These are phyloP conservation scores for Myzus persicae DNA, from an alignment of 1,140 invertebrate genomes.

Conservation along the genomic window DNA sequence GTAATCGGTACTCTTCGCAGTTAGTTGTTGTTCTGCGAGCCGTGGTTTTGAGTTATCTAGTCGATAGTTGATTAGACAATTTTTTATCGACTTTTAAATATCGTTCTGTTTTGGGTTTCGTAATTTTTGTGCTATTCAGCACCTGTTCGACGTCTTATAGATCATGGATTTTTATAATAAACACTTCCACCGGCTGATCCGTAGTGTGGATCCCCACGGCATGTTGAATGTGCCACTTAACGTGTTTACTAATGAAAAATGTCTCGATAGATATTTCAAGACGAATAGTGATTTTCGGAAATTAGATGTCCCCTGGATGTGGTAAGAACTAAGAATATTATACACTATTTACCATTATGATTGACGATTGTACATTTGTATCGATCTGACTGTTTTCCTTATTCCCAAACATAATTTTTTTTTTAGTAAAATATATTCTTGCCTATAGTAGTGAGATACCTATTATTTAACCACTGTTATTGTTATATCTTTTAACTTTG, in stretches of 20 bases:
- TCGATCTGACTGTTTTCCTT: neutral
- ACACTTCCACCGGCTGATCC: neutral
- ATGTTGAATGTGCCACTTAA: slow-evolving; percentile 1
- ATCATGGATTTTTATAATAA: slow-evolving; percentile 39
- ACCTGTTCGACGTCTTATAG: neutral
- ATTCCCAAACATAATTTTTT: too few relatives aligned
- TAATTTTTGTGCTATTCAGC: neutral
- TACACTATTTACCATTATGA: neutral
- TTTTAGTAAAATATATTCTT: too few relatives aligned
- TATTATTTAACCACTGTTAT: too few relatives aligned
- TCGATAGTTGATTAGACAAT: too few relatives aligned
- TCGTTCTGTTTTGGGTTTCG: neutral
- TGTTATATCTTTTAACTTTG: too few relatives aligned
- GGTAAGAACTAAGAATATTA: slow-evolving; percentile 14
- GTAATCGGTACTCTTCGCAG: too few relatives aligned
- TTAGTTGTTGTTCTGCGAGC: too few relatives aligned
- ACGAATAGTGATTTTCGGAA: slow-evolving; percentile 28
- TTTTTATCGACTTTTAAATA: neutral
- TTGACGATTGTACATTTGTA: neutral
- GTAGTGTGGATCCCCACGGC: neutral
- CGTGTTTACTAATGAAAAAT: neutral
- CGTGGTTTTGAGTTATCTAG: too few relatives aligned
- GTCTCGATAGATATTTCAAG: neutral
- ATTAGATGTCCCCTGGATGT: slow-evolving; percentile 9
- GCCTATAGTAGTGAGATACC: too few relatives aligned